A percentile compares a stretch with the other conserved stretches of the same genome.
phyloP scores from a whole-genome alignment of 1,140 invertebrate genomes.

The Sweltsa coloradensis region DNA sequence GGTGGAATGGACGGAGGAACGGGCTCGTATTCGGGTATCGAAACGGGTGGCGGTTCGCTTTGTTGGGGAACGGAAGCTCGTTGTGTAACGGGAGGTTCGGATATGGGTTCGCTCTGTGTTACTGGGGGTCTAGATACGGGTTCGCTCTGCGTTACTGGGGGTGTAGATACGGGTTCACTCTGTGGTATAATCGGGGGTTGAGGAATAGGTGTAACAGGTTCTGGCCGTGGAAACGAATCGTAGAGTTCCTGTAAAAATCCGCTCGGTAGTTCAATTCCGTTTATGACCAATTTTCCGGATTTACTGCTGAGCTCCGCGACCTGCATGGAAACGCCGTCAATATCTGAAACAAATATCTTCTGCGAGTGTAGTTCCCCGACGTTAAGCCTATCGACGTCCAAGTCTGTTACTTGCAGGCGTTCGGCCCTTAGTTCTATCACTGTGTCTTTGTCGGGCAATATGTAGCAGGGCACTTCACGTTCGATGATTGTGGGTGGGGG shows the following conservation, averaged over 20 bases:
- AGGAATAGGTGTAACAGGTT: too few relatives aligned
- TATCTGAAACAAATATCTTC: slow-evolving; percentile 64
- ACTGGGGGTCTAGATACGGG: slow-evolving; percentile 12
- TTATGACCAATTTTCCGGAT: slow-evolving; percentile 45
- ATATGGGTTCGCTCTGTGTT: background rate
- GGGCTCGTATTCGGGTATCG: background rate
- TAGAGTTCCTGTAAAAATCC: slow-evolving; percentile 44
- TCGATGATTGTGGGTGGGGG: slow-evolving; percentile 15
- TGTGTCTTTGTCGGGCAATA: slow-evolving; percentile 13
- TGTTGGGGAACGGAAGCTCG: slow-evolving; percentile 1
- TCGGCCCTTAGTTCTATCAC: slow-evolving; percentile 33
- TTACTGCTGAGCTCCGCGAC: slow-evolving; percentile 51
- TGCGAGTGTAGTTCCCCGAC: slow-evolving; percentile 62
- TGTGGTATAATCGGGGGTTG: too few relatives aligned
- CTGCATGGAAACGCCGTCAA: slow-evolving; percentile 55
- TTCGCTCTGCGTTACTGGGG: too few relatives aligned
- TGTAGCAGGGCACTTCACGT: slow-evolving; percentile 21
- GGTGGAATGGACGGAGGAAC: background rate
- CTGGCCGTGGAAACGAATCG: background rate
- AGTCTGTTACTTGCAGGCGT: slow-evolving; percentile 51
- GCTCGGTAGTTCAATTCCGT: slow-evolving; percentile 48
- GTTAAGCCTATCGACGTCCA: slow-evolving; percentile 61
- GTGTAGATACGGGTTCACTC: too few relatives aligned
- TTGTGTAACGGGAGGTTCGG: too few relatives aligned
- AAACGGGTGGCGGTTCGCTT: background rate